Base-by-base conservation (phyloP, 2,888 invertebrate genomes). In the Lycaena phlaeas region DNA sequence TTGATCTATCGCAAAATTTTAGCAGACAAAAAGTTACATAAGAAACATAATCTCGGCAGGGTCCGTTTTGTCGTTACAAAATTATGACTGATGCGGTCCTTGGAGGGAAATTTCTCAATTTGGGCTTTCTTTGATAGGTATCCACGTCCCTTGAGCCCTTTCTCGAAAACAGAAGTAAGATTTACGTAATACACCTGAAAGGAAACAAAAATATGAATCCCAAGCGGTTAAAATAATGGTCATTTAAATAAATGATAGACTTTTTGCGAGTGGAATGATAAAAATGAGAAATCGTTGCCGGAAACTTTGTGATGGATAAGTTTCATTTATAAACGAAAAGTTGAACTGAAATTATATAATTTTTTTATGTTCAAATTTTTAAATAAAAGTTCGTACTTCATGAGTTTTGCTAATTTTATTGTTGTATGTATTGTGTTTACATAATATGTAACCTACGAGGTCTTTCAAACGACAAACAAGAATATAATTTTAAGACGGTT, bases 11-110 rank as follows among this genome's bases (percentile, higher is more conserved):
- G n/a, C n/a, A n/a, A n/a, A n/a, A n/a, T n/a, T n/a, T n/a, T n/a
- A n/a, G n/a, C n/a, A n/a, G n/a, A n/a, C n/a, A n/a, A n/a, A n/a
- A 22, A 22, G 5, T 6, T 7, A 22, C 22, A 22, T 6, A 31
- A 17, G 17, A 31, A 22, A 22, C 34, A 34, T n/a, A 34, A 34
- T 22, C 34, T 34, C 11, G 18, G 22, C 64, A 60, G 66, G 54
- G 53, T 63, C 54, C 59, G 57, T 64, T 53, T 55, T 54, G 51
- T 57, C 53, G 52, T 46, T 38, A 37, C 50, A 52, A 69, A 70
- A 72, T 73, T 74, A 76, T 76, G 73, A 77, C 72, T 68, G 68
- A 68, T 70, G 69, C 69, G 72, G 68, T 68, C 64, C 70, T 52
- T 53, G 56, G 54, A 64, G 64, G 54, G 62, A 66, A 69, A 75